phyloP scores from a whole-genome alignment of 2,888 invertebrate genomes.

The Ommatoiulus sabulosus region DNA sequence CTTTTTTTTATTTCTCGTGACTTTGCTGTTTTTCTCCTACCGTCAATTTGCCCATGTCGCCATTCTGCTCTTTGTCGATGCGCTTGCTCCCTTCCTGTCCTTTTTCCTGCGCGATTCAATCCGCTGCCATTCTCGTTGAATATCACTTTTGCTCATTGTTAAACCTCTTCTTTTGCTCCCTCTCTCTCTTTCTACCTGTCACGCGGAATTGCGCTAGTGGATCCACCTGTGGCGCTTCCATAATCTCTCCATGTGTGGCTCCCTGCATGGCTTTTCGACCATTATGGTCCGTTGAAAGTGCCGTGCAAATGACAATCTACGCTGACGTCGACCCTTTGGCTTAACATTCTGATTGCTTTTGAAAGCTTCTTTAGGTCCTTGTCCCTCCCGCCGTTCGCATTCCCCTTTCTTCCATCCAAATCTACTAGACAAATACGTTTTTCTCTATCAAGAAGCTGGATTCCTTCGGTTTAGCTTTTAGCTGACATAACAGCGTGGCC shows the following conservation, averaged over 20 bases:
- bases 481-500: slow-evolving; percentile 17
- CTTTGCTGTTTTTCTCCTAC: neutral
- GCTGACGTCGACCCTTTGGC: neutral
- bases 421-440: slow-evolving; percentile 8
- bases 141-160: neutral
- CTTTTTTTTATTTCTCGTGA: no score
- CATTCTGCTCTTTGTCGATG: neutral
- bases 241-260: slow-evolving; percentile 14
- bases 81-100: neutral
- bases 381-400: neutral
- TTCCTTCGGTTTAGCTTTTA: neutral
- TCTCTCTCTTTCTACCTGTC: neutral
- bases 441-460: slow-evolving; percentile 23
- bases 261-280: neutral
- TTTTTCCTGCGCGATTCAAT: neutral
- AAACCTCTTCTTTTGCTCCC: neutral
- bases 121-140: neutral
- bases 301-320: slow-evolving; percentile 6
- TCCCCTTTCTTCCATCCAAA: slow-evolving; percentile 19
- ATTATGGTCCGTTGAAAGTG: neutral
- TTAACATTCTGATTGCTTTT: slow-evolving; percentile 43
- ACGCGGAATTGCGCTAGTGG: neutral
- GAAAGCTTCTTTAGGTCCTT: slow-evolving; percentile 13
- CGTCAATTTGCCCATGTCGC: neutral
- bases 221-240: slow-evolving; percentile 35